Base-by-base conservation (phyloP, 2,888 invertebrate genomes). In the Folsomia candida region DNA sequence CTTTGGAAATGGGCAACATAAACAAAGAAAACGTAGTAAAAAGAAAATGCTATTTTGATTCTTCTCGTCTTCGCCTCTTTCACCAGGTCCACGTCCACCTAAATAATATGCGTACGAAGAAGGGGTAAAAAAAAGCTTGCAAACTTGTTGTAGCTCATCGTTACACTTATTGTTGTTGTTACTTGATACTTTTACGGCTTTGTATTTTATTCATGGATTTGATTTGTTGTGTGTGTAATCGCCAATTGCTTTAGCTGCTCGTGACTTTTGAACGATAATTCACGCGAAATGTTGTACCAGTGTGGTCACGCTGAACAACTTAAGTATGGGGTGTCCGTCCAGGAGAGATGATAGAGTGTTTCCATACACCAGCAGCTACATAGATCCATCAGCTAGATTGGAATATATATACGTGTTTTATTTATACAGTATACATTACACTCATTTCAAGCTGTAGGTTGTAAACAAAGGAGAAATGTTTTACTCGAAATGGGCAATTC, bases 251-350 rank as follows among this genome's bases (percentile, higher is more conserved):
- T 54, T 54, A 14, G 54, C 22, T 22, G 54, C n/a, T 54, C 6
- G 4, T 20, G 54, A 54, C 54, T 54, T 54, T 6, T 54, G 54
- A 54, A 54, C 54, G 4, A 54, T 54, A 54, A 54, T 54, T 54
- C 54, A 54, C 6, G 18, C 54, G 20, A n/a, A 22, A 18, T 54
- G n/a, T 54, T 54, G 54, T 54, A 28, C 2, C n/a, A 27, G n/a
- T 62, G 11, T 6, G 14, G 29, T 29, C 62, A 62, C 37, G 62
- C 29, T 24, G 9, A 62, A 62, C 62, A 62, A 62, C 29, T 62
- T 62, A 62, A 62, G 27, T 27, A 29, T 27, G 27, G 62, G 62
- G 62, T 62, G 62, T 62, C 62, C 9, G 9, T 22, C 54, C 18
- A 29, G 29, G n/a, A 27, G n/a, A n/a, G 4, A 62, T 62, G 62